Evolutionary conservation across 1,140 invertebrate genomes (phyloP).

Genomic region (Drosophila ficusphila): DNA sequence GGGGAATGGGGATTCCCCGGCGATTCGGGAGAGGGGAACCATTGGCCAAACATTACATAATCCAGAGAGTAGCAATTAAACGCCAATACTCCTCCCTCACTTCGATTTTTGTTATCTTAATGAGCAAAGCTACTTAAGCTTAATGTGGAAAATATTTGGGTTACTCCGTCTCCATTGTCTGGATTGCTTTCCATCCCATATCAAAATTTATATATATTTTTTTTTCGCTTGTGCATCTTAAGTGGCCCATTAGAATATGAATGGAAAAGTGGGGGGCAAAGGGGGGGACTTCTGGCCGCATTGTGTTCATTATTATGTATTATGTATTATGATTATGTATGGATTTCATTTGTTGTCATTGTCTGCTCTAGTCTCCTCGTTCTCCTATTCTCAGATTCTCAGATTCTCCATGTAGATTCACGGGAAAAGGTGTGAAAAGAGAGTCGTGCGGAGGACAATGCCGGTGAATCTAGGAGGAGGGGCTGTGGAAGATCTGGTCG

Average conservation of each 20-base stretch:
- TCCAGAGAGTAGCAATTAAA: slow-evolving; percentile 55
- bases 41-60: slow-evolving; percentile 52
- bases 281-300: slow-evolving; percentile 1
- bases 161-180: slow-evolving; percentile 38
- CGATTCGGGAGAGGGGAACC: background rate
- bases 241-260: slow-evolving; percentile 73
- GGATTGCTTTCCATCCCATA: slow-evolving; percentile 32
- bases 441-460: slow-evolving; percentile 26
- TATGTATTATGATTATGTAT: slow-evolving; percentile 68
- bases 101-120: slow-evolving; percentile 52
- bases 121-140: slow-evolving; percentile 71
- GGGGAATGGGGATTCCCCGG: slow-evolving; percentile 4
- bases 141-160: slow-evolving; percentile 68
- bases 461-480: slow-evolving; percentile 8
- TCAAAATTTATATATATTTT: background rate
- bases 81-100: slow-evolving; percentile 23
- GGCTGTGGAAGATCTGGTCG: background rate
- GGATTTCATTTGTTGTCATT: slow-evolving; percentile 63
- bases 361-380: slow-evolving; percentile 22
- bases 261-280: slow-evolving; percentile 10
- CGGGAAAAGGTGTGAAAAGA: slow-evolving; percentile 53
- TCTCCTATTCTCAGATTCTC: slow-evolving; percentile 17
- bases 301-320: slow-evolving; percentile 53
- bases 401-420: background rate
- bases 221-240: slow-evolving; percentile 53